Base-by-base conservation (phyloP, 2,888 invertebrate genomes). In the Pilophorus perplexus region DNA sequence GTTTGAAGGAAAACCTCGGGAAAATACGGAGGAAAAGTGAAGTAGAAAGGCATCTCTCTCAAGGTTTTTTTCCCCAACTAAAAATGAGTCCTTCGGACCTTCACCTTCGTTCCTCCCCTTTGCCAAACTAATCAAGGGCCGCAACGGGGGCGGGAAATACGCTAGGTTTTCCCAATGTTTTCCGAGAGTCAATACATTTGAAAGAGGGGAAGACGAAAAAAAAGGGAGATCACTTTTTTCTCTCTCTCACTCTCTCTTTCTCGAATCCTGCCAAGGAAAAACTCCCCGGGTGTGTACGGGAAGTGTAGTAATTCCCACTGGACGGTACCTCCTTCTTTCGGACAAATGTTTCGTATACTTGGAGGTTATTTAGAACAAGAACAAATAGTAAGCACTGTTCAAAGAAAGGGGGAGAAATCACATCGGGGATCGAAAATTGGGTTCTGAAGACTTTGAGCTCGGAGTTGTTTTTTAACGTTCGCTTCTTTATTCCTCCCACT, bases 311-410 rank as follows among this genome's bases (percentile, higher is more conserved):
- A 42, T 59, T 59, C 42, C 59, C 59, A 16, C 59, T 14, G 59
- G 59, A 59, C 16, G 42, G 40, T 20, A 22, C 48, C 33, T 6
- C 6, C 33, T 33, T 12, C 33, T 50, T 25, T 42, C 59, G 42
- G 25, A 55, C 40, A 48, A 25, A 59, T 59, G 59, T 40, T 59
- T 42, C 42, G 42, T 59, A 55, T 37, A 27, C 40, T 38, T 42
- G 59, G 27, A 25, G 59, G 59, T 59, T 59, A 59, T 59, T 59
- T 59, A 59, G 59, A 59, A 59, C 14, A 25, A 59, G 59, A 59
- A 59, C 59, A 59, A 59, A 59, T 40, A 59, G 59, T 59, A 59
- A 59, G 42, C 25, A 59, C 59, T 59, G 59, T 59, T 23, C 42
- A 59, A 59, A 59, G 59, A 59, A 59, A 42, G 23, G 33, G 23